Percentiles rank a stretch among this genome's conserved stretches.
phyloP scores from a whole-genome alignment of 2,888 invertebrate species.

The Hyposoter didymator region DNA sequence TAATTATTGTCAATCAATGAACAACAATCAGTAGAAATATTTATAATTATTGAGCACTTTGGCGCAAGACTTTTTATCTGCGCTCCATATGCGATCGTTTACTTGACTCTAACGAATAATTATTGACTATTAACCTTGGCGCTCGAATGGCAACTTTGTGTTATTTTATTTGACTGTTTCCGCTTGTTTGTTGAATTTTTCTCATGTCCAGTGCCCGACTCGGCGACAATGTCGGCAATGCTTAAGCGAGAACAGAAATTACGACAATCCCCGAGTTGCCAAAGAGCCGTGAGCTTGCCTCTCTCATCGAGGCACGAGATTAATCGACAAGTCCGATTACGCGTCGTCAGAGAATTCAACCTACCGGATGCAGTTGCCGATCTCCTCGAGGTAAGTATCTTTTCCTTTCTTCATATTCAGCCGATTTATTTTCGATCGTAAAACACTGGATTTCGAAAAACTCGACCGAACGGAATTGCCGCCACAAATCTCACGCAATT shows the following conservation, averaged over 20 bases:
- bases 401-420: not conserved
- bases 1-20: not conserved
- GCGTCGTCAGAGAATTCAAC: constrained; percentile 97
- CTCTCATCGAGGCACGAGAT: constrained; percentile 92
- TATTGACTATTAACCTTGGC: constrained; percentile 3
- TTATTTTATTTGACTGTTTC: not conserved
- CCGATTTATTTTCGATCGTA: not conserved
- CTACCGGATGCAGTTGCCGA: constrained; percentile 95
- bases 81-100: not conserved
- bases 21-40: not conserved
- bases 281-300: constrained; percentile 90
- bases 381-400: constrained; percentile 86
- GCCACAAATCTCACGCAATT: constrained; percentile 8
- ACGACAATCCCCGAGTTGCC: constrained; percentile 91
- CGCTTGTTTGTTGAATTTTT: constrained; percentile 20
- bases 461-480: not conserved
- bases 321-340: constrained; percentile 90
- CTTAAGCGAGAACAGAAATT: constrained; percentile 94
- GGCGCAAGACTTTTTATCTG: not conserved
- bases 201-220: constrained; percentile 88
- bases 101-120: not conserved
- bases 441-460: constrained; percentile 12
- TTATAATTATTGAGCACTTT: not conserved
- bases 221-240: constrained; percentile 91
- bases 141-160: not conserved